Conservation (phyloP, 1,140 invertebrate species). For the Drosophila pachea region DNA sequence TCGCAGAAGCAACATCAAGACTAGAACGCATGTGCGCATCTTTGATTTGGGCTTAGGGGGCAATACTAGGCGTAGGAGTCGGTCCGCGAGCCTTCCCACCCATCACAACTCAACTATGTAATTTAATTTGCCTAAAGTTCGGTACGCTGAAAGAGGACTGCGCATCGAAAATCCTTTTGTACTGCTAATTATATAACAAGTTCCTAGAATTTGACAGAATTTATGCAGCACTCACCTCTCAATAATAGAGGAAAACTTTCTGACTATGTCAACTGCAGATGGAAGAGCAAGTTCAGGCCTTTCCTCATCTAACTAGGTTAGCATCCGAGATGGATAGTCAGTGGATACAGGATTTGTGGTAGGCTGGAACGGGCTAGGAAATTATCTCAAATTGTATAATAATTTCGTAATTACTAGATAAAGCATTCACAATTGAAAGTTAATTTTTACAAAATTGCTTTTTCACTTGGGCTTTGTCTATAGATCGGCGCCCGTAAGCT, state of each 20-base stretch:
- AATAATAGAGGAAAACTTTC: conserved; percentile 19
- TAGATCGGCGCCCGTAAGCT: neutral
- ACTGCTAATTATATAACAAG: conserved; percentile 63
- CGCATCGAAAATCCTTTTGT: conserved; percentile 59
- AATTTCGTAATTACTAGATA: too few species aligned
- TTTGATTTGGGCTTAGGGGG: conserved; percentile 58
- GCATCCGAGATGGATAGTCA: too few species aligned
- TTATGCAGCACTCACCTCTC: neutral
- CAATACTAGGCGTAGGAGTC: neutral
- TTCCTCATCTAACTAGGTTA: too few species aligned
- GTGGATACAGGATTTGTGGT: too few species aligned
- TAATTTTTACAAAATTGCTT: too few species aligned
- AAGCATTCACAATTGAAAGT: neutral
- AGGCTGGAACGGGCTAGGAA: too few species aligned
- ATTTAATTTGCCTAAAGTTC: conserved; percentile 76
- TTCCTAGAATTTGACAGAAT: conserved; percentile 31
- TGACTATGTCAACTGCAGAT: neutral
- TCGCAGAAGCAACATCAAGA: too few species aligned
- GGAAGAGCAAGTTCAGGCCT: neutral
- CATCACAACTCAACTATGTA: conserved; percentile 64
- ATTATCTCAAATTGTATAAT: too few species aligned
- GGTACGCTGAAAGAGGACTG: conserved; percentile 14
- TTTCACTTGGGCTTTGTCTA: neutral
- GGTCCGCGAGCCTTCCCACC: neutral
- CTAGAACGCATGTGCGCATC: conserved; percentile 64